phyloP scores from a whole-genome alignment of 2,113 vertebrate species.

The Dissostichus mawsoni region DNA sequence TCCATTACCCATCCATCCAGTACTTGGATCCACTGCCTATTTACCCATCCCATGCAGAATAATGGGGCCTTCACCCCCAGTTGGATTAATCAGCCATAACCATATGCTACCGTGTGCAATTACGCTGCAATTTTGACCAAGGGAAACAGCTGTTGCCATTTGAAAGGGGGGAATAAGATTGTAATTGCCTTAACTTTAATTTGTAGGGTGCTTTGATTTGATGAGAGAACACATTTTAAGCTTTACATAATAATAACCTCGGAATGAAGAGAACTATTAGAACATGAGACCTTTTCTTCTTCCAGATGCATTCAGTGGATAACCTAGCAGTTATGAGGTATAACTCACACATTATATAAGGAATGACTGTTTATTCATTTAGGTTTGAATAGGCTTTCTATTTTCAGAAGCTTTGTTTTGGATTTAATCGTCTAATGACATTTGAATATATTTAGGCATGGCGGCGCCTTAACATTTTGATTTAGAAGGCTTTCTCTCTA shows the following conservation, averaged over 20 bases:
- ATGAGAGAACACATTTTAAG: conserved; percentile 74
- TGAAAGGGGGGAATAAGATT: conserved; percentile 78
- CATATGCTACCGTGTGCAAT: conserved; percentile 84
- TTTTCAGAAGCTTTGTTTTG: conserved; percentile 52
- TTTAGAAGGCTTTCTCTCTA: conserved; percentile 27
- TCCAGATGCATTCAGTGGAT: conserved; percentile 52
- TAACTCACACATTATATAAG: conserved; percentile 51
- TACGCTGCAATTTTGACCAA: conserved; percentile 79
- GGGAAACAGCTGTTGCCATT: conserved; percentile 85
- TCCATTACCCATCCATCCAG: conserved; percentile 66
- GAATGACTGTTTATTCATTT: conserved; percentile 67
- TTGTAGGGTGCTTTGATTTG: conserved; percentile 81
- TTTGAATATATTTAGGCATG: conserved; percentile 50
- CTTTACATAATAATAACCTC: conserved; percentile 73
- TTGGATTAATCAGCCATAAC: conserved; percentile 84
- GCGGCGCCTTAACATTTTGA: conserved; percentile 16
- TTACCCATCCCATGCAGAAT: conserved; percentile 75
- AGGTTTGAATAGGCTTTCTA: conserved; percentile 54
- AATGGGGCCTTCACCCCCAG: conserved; percentile 77
- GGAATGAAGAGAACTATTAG: conserved; percentile 66
- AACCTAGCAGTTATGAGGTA: conserved; percentile 61
- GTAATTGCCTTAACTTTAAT: conserved; percentile 86
- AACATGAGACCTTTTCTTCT: conserved; percentile 38
- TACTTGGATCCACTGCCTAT: conserved; percentile 66
- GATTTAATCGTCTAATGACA: conserved; percentile 39